Base-by-base conservation (phyloP, 1,140 invertebrate genomes). In the Probaryconus sp. region DNA sequence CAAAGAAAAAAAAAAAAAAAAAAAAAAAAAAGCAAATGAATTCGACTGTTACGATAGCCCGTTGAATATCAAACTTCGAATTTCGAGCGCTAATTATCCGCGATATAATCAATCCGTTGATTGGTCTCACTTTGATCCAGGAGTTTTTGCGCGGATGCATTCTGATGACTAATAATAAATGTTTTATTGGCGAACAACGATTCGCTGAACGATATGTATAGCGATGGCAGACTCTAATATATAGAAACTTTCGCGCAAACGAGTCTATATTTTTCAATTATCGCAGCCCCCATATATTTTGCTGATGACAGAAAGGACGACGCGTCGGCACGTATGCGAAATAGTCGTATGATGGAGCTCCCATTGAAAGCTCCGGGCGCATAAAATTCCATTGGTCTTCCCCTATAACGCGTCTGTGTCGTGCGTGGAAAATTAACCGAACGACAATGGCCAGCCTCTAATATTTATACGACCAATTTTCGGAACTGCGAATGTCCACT, bases 391-490 rank as follows among this genome's bases (percentile, higher is more conserved):
- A 78, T 77, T 72, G 67, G 11, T 11, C 11, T 14, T n/a, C 3
- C 18, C 18, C 40, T 6, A 30, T 10, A 24, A n/a, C 16, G 37
- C 51, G 47, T 37, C 6, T 16, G 43, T 47, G 47, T n/a, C 47
- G 28, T 21, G 58, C 67, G 75, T 69, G 74, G 69, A 81, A 83
- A 84, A 83, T 85, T 84, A 84, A 81, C 80, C 78, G 79, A 74
- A 65, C 73, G 74, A 81, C 79, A 78, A 83, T 76, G 64, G 71
- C 79, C 38, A 72, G 11, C 55, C 64, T 79, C 73, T 73, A 83
- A 83, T 84, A 84, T 83, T 84, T 84, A 83, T 83, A 84, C 79
- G 78, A 79, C 78, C 83, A 82, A 82, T 84, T 83, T 83, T 82
- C 72, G 72, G 35, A 70, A 69, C 76, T 56, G 38, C 67, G 43